Evolutionary conservation across 2,797 vertebrate genomes (phyloP).

Genomic region (Centropyge bicolor): DNA sequence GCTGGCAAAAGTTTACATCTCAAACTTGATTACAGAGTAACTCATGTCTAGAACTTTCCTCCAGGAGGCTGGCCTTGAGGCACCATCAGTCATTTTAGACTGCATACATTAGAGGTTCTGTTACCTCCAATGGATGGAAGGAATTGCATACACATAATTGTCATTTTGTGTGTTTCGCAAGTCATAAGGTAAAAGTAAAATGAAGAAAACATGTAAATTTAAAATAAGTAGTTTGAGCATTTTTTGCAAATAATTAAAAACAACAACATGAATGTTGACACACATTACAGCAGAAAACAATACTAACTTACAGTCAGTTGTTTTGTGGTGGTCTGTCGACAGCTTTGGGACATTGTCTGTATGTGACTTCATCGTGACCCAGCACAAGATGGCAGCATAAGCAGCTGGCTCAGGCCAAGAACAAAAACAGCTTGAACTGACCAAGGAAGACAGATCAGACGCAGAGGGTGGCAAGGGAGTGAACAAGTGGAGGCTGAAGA

Average conservation of each 20-base stretch:
- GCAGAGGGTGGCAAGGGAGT: too few species aligned
- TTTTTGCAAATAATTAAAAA: neutral
- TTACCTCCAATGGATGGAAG: neutral
- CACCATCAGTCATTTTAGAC: constrained; percentile 22
- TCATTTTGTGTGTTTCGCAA: neutral
- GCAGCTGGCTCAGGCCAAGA: too few species aligned
- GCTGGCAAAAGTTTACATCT: constrained; percentile 53
- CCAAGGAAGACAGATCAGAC: too few species aligned
- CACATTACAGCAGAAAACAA: neutral
- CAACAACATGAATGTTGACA: neutral
- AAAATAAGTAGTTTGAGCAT: neutral
- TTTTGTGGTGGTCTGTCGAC: too few species aligned
- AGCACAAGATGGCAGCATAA: too few species aligned
- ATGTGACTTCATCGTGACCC: too few species aligned
- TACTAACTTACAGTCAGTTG: neutral
- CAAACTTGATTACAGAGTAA: constrained; percentile 65
- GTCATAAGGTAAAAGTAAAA: neutral
- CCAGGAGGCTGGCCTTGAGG: constrained; percentile 2
- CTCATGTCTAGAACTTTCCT: constrained; percentile 42
- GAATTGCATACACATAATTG: neutral
- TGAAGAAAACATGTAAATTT: too few species aligned
- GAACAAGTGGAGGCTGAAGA: too few species aligned
- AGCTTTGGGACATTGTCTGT: too few species aligned
- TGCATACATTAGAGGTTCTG: neutral
- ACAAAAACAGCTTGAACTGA: too few species aligned